A percentile compares a stretch with the other conserved stretches of the same genome.
Conservation (phyloP, 2,797 vertebrate genomes). For the Lacerta bilineata region DNA sequence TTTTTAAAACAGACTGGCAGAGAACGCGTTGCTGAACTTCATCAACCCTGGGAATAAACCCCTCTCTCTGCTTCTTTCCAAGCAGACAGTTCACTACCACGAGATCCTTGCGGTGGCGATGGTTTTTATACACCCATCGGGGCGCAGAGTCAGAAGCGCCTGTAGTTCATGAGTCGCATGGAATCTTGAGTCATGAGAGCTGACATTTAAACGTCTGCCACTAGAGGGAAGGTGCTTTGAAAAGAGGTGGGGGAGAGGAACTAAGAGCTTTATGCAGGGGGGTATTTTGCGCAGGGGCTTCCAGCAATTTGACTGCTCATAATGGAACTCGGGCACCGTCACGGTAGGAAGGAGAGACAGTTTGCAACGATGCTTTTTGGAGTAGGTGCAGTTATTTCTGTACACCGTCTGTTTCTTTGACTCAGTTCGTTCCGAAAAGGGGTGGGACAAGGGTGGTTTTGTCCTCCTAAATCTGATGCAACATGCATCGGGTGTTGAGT, state of each 20-base stretch:
- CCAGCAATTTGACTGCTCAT: neutral
- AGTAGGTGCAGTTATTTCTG: neutral
- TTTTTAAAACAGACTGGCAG: no score
- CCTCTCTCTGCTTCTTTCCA: neutral
- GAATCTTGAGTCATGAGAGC: neutral
- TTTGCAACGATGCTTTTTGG: neutral
- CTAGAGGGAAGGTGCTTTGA: neutral
- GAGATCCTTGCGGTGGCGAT: neutral
- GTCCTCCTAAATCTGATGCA: conserved; percentile 49
- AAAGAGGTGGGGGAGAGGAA: neutral
- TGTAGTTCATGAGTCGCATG: neutral
- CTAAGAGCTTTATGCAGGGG: neutral
- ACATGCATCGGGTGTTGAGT: conserved; percentile 31
- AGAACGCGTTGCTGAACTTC: neutral
- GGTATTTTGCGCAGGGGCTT: no score
- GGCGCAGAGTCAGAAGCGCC: neutral
- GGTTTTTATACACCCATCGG: neutral
- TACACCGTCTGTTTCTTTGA: neutral
- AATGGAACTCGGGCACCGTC: neutral
- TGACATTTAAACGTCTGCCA: neutral
- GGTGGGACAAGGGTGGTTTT: neutral
- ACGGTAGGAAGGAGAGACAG: neutral
- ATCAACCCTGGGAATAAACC: neutral
- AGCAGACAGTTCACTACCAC: neutral
- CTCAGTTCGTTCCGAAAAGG: neutral